Evolutionary conservation across 2,888 invertebrate species (phyloP).

Genomic region (Leptogaster cylindrica): DNA sequence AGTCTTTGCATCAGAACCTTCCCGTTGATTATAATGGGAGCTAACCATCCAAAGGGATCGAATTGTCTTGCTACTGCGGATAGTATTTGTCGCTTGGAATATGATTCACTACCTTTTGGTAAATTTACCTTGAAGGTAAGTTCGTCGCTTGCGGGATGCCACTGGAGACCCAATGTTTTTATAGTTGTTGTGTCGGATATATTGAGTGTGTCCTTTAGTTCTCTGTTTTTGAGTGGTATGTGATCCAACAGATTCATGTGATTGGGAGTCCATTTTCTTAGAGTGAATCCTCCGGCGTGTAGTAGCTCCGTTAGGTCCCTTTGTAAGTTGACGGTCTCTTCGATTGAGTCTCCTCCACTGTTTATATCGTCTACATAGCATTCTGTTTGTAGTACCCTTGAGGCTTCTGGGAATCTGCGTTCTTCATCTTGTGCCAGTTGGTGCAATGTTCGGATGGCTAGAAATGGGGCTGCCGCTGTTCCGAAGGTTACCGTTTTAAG

Average conservation of each 20-base stretch:
- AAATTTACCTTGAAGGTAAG: not conserved
- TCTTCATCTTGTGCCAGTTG: not conserved
- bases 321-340: no score
- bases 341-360: not conserved
- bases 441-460: not conserved
- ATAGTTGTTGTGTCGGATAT: not conserved
- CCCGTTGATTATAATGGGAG: slow-evolving; percentile 40
- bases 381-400: not conserved
- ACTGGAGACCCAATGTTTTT: not conserved
- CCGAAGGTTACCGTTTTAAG: not conserved
- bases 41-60: slow-evolving; percentile 45
- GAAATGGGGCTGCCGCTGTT: not conserved
- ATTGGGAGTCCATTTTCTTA: not conserved
- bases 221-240: not conserved
- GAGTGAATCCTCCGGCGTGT: not conserved
- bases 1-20: slow-evolving; percentile 46
- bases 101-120: not conserved
- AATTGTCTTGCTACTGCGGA: slow-evolving; percentile 41
- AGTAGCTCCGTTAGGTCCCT: not conserved
- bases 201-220: no score
- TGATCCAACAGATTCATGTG: not conserved
- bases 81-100: no score
- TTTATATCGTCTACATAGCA: not conserved
- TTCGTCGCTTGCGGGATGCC: not conserved
- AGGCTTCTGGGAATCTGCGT: not conserved